Percentiles rank a stretch among this genome's conserved stretches.
These are phyloP conservation scores for Ashinkailepas kermadecensis DNA, from an alignment of 2,888 invertebrate species.

Conservation along the genomic window DNA sequence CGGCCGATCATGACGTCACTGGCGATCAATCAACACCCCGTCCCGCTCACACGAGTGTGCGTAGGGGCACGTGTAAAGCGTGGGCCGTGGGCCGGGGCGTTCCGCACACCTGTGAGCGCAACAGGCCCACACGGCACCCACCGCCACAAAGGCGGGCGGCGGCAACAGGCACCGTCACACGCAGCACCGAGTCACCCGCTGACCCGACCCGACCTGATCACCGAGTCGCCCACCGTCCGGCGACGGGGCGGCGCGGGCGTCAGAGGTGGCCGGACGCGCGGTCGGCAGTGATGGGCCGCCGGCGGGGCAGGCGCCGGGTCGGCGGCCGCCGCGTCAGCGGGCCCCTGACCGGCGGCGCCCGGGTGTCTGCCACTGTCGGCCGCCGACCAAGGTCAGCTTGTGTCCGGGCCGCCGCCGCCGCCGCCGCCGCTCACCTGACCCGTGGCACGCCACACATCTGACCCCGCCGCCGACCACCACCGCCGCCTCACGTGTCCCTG, in stretches of 20 bases:
- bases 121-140: not conserved
- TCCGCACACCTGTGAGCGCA: not conserved
- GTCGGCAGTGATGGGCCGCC: not conserved
- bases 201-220: not conserved
- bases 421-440: not conserved
- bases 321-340: not conserved
- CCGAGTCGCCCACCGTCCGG: not conserved
- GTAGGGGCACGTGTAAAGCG: too few relatives aligned
- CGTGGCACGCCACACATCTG: too few relatives aligned
- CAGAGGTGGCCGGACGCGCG: not conserved
- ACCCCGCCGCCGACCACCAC: not conserved
- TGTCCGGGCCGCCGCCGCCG: not conserved
- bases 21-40: too few relatives aligned
- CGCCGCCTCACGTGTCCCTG: not conserved
- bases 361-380: not conserved
- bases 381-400: not conserved
- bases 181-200: not conserved
- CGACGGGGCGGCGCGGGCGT: not conserved
- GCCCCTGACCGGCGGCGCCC: constrained; percentile 1
- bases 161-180: not conserved
- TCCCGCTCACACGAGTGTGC: too few relatives aligned
- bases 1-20: too few relatives aligned
- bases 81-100: not conserved
- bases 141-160: too few relatives aligned
- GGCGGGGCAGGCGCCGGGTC: not conserved